Evolutionary conservation across 2,888 invertebrate genomes (phyloP), one percentile per base, ranked within the genome.

Genomic region (Torymus texanus): DNA sequence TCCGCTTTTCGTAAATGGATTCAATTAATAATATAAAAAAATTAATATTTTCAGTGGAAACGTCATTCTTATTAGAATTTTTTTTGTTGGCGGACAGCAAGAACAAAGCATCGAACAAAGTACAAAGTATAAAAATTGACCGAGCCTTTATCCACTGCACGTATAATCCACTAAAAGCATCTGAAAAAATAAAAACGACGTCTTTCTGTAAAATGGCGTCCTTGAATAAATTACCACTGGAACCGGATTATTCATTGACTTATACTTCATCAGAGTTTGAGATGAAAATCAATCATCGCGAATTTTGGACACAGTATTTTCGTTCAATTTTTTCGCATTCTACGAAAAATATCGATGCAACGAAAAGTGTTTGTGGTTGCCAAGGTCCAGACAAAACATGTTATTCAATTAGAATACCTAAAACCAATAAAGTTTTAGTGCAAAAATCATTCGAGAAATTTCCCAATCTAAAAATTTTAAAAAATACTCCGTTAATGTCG

Each of bases 401-500:
- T 41, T 41, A 8, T 41, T 41, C 41, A 41, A 41, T 41, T 41
- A 41, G 41, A 41, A 41, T 41, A 8, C 41, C 8, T 8, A 41
- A 41, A 41, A 41, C 41, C 41, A 41, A 41, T 8, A 8, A 29
- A 2, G 5, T 3, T 29, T 2, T 29, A 29, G 29, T 29, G 4
- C 29, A 29, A 3, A 29, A 29, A 29, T 29, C 29, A 29, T 29
- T 29, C 29, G 5, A 29, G 29, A 29, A 8, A 41, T 41, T 8
- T 41, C 41, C 41, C 13, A 18, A 70, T 2, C 29, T 10, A 24
- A 55, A 55, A 12, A 16, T 11, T 55, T 24, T 13, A 24, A 12
- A 67, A 67, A 50, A 5, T 41, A 5, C 41, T 41, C 10, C 41
- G 53, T 89, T 90, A 0, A 81, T 92, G 51, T 86, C 90, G 1